Conservation (phyloP, 1,140 invertebrate genomes). For the Habropoda laboriosa region DNA sequence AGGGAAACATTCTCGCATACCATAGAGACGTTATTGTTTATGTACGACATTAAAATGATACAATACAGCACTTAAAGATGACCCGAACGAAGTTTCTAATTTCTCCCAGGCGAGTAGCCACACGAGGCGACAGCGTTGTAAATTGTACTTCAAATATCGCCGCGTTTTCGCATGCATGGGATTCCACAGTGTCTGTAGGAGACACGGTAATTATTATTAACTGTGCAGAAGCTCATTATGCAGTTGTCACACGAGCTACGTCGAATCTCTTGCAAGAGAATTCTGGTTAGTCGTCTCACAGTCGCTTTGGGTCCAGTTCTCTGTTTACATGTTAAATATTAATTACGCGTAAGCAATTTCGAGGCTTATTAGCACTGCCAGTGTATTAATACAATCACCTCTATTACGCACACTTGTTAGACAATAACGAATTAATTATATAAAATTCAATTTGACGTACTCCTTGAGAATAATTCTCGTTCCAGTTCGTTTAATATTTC, state of each 20-base stretch:
- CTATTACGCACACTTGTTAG: no score
- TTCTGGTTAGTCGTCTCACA: constrained; percentile 13
- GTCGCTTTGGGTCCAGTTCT: constrained; percentile 15
- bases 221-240: constrained; percentile 45
- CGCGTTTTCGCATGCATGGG: neutral
- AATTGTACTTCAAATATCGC: constrained; percentile 34
- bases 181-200: neutral
- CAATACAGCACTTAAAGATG: neutral
- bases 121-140: neutral
- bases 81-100: constrained; percentile 4
- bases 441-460: no score
- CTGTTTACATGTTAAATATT: constrained; percentile 39
- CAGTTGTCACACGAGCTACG: constrained; percentile 37
- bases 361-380: neutral
- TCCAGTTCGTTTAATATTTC: no score
- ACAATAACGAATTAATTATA: no score
- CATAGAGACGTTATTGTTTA: neutral
- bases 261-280: constrained; percentile 43
- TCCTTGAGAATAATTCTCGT: no score
- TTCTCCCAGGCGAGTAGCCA: neutral
- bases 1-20: no score
- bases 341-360: constrained; percentile 47
- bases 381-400: no score
- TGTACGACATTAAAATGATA: neutral
- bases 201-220: constrained; percentile 54